These are phyloP conservation scores for Listronotus bonariensis DNA, from an alignment of 1,140 invertebrate genomes.

Conservation along the genomic window DNA sequence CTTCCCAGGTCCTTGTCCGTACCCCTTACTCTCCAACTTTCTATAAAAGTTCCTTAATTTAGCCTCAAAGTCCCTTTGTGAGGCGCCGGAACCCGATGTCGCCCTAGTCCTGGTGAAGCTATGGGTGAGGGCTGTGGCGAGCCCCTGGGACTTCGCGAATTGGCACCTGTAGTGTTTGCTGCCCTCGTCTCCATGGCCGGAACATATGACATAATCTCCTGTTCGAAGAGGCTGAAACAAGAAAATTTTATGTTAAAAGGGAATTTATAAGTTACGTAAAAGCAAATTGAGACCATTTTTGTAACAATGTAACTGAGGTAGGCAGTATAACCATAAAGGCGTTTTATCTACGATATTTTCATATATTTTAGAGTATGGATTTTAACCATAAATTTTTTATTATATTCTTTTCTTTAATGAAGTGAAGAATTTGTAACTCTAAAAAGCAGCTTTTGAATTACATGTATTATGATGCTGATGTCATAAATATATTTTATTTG, in stretches of 20 bases:
- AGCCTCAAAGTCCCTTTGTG: constrained; percentile 93
- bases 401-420: too few relatives aligned
- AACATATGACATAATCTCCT: constrained; percentile 98
- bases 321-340: too few relatives aligned
- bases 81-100: constrained; percentile 81
- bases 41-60: constrained; percentile 94
- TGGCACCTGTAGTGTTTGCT: constrained; percentile 44
- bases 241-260: constrained; percentile 26
- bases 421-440: too few relatives aligned
- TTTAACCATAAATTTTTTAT: too few relatives aligned
- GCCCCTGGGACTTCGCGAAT: constrained; percentile 58
- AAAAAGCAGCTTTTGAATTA: too few relatives aligned
- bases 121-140: constrained; percentile 78
- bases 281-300: too few relatives aligned
- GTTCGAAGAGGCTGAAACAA: constrained; percentile 87
- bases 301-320: too few relatives aligned
- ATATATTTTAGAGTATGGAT: too few relatives aligned
- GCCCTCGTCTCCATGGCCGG: constrained; percentile 61
- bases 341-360: too few relatives aligned
- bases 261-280: too few relatives aligned
- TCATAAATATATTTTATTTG: too few relatives aligned
- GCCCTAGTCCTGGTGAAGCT: constrained; percentile 75
- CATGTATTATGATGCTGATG: too few relatives aligned
- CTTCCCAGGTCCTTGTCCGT: constrained; percentile 94
- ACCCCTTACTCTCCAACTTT: constrained; percentile 94